Base-by-base conservation (phyloP, 2,888 invertebrate species). In the Mythimna lalbum region DNA sequence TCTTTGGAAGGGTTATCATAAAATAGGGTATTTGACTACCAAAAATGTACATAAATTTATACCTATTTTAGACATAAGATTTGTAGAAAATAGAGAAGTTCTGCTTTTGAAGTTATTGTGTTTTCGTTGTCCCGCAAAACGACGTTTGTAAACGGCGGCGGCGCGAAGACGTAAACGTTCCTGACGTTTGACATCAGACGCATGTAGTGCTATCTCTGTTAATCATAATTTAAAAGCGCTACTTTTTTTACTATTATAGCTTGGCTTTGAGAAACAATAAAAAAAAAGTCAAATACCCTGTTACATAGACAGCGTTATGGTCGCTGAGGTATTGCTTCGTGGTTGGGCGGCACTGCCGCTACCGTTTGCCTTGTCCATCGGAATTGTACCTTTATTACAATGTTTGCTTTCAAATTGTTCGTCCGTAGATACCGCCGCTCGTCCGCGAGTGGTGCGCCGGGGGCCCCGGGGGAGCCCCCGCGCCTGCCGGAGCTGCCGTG, bases 401-500 rank as follows among this genome's bases (percentile, higher is more conserved):
- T 21, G 39, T 75, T 75, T 49, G 49, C 73, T 39, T 27, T 69
- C 6, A 50, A 55, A n/a, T 9, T 36, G 21, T 69, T 77, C 23
- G 33, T 27, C 21, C 36, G 23, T 64, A 86, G 59, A 73, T 78
- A 81, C 36, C 90, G 93, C 2, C 93, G 93, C 36, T 87, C 90
- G 6, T 92, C 93, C 0, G 84, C 86, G 7, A 90, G 89, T 61
- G 64, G 55, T 19, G 71, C 31, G 39, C 5, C 81, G 4, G 81
- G 31, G 14, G 69, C 43, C 76, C 49, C 73, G 12, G 61, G 78
- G 3, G 39, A 21, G 33, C 63, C 78, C 14, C 5, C 84, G 17
- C 84, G 78, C 19, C 76, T 74, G 19, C 69, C 86, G 4, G 81
- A 90, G 3, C 86, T 89, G 43, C 87, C 90, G 2, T 96, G 95